Percentiles rank a stretch among this genome's conserved stretches.
These are phyloP conservation scores for Nettapus auritus DNA, from an alignment of 2,113 vertebrate genomes.

Conservation along the genomic window DNA sequence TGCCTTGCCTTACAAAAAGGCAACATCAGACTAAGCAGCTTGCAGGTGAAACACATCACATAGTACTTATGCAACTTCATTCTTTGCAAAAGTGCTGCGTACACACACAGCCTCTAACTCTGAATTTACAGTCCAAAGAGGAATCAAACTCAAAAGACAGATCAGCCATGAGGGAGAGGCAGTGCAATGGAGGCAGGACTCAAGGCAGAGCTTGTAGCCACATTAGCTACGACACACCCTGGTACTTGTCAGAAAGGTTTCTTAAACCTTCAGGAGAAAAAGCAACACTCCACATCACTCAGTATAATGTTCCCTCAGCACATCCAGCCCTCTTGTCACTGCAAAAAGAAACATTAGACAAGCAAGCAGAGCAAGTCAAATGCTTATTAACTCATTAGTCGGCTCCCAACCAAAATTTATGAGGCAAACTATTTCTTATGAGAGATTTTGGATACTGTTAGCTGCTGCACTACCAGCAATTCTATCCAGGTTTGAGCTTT, in stretches of 20 bases:
- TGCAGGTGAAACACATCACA: not conserved
- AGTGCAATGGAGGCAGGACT: not conserved
- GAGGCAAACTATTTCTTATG: not conserved
- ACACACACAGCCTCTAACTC: not conserved
- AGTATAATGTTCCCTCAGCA: not conserved
- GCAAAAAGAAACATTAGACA: not conserved
- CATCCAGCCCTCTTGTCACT: rapidly evolving
- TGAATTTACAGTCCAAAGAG: not conserved
- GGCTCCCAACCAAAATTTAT: not conserved
- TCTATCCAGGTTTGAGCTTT: not conserved
- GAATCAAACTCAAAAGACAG: not conserved
- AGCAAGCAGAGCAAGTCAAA: not conserved
- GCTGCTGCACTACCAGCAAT: not conserved
- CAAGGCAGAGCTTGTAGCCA: not conserved
- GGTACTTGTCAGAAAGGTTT: not conserved
- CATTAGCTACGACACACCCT: not conserved
- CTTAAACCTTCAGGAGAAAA: not conserved
- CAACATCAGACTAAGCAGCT: not conserved
- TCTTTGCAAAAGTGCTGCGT: not conserved
- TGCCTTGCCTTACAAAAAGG: not conserved
- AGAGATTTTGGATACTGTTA: not conserved
- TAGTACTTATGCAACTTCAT: not conserved
- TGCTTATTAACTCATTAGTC: not conserved
- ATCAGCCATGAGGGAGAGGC: not conserved
- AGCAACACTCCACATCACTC: not conserved